Percentiles rank a stretch among this genome's conserved stretches.
phyloP scores from a whole-genome alignment of 1,140 invertebrate species.

The Andrena cerasifolii region DNA sequence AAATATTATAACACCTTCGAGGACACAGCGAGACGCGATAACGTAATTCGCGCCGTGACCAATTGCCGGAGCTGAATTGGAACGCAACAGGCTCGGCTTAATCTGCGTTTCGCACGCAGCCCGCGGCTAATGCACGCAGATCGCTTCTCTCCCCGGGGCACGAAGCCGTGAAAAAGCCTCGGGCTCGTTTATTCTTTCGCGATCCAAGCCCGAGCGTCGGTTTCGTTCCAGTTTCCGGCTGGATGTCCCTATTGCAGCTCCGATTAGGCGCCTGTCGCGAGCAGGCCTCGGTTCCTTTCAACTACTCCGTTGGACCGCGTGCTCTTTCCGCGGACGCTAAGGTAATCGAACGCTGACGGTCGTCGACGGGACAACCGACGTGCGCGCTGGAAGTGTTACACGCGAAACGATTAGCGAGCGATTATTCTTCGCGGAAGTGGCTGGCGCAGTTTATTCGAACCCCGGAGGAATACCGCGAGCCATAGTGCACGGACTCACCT shows the following conservation, averaged over 20 bases:
- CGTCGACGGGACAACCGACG: not conserved
- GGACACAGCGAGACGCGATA: not conserved
- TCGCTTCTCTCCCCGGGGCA: not conserved
- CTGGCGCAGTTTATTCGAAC: not conserved
- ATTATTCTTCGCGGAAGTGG: constrained; percentile 13
- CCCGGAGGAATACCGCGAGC: not conserved
- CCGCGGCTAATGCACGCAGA: not conserved
- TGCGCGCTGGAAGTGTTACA: no score
- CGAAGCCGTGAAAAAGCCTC: constrained; percentile 23
- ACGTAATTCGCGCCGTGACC: constrained; percentile 37
- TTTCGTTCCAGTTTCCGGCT: constrained; percentile 43
- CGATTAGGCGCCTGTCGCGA: constrained; percentile 24
- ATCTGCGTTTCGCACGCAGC: constrained; percentile 45
- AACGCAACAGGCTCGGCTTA: constrained; percentile 38
- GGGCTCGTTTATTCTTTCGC: constrained; percentile 13
- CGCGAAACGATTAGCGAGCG: not conserved
- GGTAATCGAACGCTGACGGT: no score
- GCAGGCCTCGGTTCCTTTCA: constrained; percentile 15
- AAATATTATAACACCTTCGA: not conserved
- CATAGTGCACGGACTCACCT: not conserved
- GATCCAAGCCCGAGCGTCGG: constrained; percentile 1
- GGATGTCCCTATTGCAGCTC: constrained; percentile 9
- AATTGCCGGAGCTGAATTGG: constrained; percentile 38
- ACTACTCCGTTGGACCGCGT: no score
- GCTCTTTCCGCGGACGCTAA: no score